Conservation (phyloP, 1,140 invertebrate genomes). For the Eriosoma lanigerum region DNA sequence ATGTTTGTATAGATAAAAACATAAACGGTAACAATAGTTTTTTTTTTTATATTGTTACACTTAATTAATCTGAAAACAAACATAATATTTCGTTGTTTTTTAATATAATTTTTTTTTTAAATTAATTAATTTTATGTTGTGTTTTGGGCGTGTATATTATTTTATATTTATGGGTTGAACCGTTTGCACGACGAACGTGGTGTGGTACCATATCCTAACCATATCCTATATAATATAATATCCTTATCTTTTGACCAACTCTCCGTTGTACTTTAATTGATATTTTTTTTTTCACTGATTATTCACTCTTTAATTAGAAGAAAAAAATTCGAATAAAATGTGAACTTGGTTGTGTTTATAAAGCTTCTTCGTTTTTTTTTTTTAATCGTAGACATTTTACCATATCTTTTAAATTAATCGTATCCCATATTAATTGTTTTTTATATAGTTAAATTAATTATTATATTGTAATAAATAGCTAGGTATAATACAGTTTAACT, state of each 20-base stretch:
- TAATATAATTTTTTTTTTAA: conserved; percentile 24
- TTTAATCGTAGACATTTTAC: neutral
- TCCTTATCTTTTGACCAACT: conserved; percentile 38
- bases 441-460: neutral
- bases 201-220: neutral
- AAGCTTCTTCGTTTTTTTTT: conserved; percentile 6
- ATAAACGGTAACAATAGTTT: conserved; percentile 25
- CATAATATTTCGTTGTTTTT: conserved; percentile 23
- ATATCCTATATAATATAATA: conserved; percentile 35
- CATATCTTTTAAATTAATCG: neutral
- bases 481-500: neutral
- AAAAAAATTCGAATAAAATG: conserved; percentile 13
- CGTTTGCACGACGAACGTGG: neutral
- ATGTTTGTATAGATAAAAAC: conserved; percentile 12
- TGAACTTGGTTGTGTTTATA: neutral
- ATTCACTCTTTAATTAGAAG: conserved; percentile 16
- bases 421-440: neutral
- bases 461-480: neutral
- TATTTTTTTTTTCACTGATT: conserved; percentile 34
- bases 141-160: conserved; percentile 11
- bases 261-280: conserved; percentile 33
- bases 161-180: conserved; percentile 5
- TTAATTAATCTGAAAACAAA: conserved; percentile 30
- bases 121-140: conserved; percentile 42
- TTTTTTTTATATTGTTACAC: neutral